Conservation (phyloP, 2,888 invertebrate genomes). For the Hipparchia semele region DNA sequence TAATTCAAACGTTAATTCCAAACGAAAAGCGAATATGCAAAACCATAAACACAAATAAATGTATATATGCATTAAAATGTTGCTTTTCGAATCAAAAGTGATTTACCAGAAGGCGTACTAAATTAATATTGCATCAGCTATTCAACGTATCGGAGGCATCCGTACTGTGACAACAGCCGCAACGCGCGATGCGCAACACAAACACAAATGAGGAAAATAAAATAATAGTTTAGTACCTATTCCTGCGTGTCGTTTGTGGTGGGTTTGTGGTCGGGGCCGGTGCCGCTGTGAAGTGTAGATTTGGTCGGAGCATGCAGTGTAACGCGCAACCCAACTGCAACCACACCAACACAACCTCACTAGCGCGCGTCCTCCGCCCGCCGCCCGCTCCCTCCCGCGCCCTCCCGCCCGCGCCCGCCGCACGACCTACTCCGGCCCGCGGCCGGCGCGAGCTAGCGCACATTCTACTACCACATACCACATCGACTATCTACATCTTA, state of each 20-base stretch:
- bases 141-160: slow-evolving; percentile 69
- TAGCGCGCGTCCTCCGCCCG: slow-evolving; percentile 54
- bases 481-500: slow-evolving; percentile 42
- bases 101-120: slow-evolving; percentile 70
- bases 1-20: slow-evolving; percentile 62
- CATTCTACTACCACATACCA: slow-evolving; percentile 32
- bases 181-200: slow-evolving; percentile 80
- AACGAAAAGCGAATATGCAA: slow-evolving; percentile 72
- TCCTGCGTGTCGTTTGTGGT: slow-evolving; percentile 82
- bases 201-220: slow-evolving; percentile 74
- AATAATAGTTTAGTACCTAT: slow-evolving; percentile 82
- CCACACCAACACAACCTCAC: slow-evolving; percentile 84
- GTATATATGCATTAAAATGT: slow-evolving; percentile 77
- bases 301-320: slow-evolving; percentile 93
- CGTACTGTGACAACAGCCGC: slow-evolving; percentile 67
- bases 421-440: slow-evolving; percentile 29
- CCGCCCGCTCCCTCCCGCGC: slow-evolving; percentile 39
- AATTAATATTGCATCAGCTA: slow-evolving; percentile 66
- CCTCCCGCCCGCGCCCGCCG: slow-evolving; percentile 18
- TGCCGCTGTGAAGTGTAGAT: slow-evolving; percentile 82
- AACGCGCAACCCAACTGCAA: slow-evolving; percentile 96
- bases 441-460: slow-evolving; percentile 41
- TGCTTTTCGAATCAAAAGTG: slow-evolving; percentile 63
- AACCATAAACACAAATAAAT: slow-evolving; percentile 61
- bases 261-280: slow-evolving; percentile 82